Evolutionary conservation across 2,113 vertebrate genomes (phyloP), one percentile per base, ranked within the genome.

Genomic region (Gadus chalcogrammus): DNA sequence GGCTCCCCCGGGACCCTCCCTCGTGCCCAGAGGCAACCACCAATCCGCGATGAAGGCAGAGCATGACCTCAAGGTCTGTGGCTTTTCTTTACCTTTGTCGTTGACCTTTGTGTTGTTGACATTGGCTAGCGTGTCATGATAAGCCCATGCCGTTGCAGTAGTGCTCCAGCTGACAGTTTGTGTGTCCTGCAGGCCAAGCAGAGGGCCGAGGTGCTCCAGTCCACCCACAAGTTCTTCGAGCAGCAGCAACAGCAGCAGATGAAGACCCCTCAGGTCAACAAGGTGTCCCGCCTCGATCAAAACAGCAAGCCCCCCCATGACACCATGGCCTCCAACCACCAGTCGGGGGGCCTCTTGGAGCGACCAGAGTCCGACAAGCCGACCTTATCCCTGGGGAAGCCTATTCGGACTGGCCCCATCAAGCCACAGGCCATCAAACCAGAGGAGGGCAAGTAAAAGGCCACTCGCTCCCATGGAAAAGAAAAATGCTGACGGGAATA

Each of bases 341-440:
- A 71, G 92, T 24, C 63, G 0, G 91, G 73, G 61, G 86, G 85
- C 9, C 93, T 92, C 74, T 88, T 88, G 56, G 94, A 91, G 0
- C 89, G 94, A 67, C 89, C 93, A 20, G 87, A 91, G 0, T 88
- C 94, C 73, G 96, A 99, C 38, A 98, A 97, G 69, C 75, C 91
- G 20, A 73, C 89, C 5, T n/a, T 88, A 63, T 90, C 95, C 2
- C 65, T 92, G 6, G 80, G 93, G 53, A 99, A 99, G 87, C 97
- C 97, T 76, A 94, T 99, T 77, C 91, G 97, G 88, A 99, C 97
- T 84, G 97, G 97, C 91, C 97, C 97, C 88, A 99, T 99, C 80
- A 99, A 99, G 87, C 97, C 97, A 77, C 97, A 99, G 91, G 95
- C 97, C 70, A 97, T 99, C 90, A 99, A 99, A 92, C 94, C 96